Conservation (phyloP, 1,140 invertebrate species). For the Lordiphosa mommai region DNA sequence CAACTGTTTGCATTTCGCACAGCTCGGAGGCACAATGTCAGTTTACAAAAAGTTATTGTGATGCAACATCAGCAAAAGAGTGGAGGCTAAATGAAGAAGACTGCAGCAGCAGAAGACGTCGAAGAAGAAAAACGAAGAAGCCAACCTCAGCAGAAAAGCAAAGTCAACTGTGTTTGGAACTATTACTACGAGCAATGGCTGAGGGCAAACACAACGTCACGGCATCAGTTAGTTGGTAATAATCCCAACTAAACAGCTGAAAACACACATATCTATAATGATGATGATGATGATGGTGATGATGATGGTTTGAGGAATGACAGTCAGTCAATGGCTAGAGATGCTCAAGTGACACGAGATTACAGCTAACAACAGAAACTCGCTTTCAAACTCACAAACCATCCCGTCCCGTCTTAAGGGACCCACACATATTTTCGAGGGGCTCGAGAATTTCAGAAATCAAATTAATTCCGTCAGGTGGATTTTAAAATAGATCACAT, state of each 20-base stretch:
- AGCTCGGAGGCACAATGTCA: conserved; percentile 39
- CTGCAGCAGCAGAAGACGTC: not conserved
- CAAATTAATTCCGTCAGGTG: too few relatives aligned
- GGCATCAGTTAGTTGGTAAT: conserved; percentile 60
- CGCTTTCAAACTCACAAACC: not conserved
- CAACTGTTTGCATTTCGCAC: conserved; percentile 44
- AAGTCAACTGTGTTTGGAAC: conserved; percentile 3
- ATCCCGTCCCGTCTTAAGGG: too few relatives aligned
- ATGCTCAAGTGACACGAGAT: not conserved
- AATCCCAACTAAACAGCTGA: conserved; percentile 56
- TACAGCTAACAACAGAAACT: not conserved
- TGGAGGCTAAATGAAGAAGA: too few relatives aligned
- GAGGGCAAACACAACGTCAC: conserved; percentile 39
- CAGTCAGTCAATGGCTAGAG: conserved; percentile 50
- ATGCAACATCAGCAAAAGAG: conserved; percentile 34
- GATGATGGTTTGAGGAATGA: conserved; percentile 34
- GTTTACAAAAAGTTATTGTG: conserved; percentile 23
- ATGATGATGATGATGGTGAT: conserved; percentile 37
- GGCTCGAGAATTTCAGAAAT: too few relatives aligned
- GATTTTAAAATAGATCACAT: too few relatives aligned
- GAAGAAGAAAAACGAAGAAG: conserved; percentile 17
- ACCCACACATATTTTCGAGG: too few relatives aligned
- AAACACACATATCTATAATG: conserved; percentile 30
- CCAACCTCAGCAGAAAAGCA: conserved; percentile 53
- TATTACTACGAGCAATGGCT: not conserved